Base-by-base conservation (phyloP, 2,113 vertebrate genomes). In the Petaurus breviceps region DNA sequence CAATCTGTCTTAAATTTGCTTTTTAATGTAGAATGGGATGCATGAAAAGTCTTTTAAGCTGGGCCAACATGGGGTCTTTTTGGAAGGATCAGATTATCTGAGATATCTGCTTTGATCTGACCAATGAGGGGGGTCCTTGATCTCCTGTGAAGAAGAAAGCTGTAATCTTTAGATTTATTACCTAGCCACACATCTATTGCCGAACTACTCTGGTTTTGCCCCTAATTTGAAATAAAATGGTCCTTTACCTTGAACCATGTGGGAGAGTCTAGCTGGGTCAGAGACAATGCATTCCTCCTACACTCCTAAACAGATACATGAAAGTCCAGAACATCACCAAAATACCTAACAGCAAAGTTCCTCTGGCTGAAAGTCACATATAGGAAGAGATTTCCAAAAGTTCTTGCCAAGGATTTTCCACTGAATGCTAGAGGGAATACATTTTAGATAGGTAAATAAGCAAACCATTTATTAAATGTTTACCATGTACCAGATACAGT, bases 111-210 rank as follows among this genome's bases (percentile, higher is more conserved):
- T 97, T 96, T 97, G 96, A 97, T 96, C 94, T 97, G 94, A 96
- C 96, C 96, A 95, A 91, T 96, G 93, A 90, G 3, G 46, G 46
- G 19, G 51, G 91, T 57, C 95, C 95, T 97, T 97, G 95, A 97
- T 96, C 84, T 96, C 93, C 92, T 89, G 53, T 77, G 90, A 90
- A 46, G 90, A 96, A 94, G 84, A 97, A 96, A 96, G 52, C 95
- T 96, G 95, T 90, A 95, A 90, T 96, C 95, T 94, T 96, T 97
- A 96, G 93, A 95, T 96, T 97, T 97, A 97, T 96, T 96, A 94
- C 46, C 46, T 7, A 3, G 90, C n/a, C 95, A 96, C 54, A 96
- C 97, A 97, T 96, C 94, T 97, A 61, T 89, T 97, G 93, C 97
- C 97, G 97, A 96, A 52, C 92, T 96, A 51, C 54, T 91, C 93